These are phyloP conservation scores for Squalus acanthias DNA, from an alignment of 2,797 vertebrate genomes.

Conservation along the genomic window DNA sequence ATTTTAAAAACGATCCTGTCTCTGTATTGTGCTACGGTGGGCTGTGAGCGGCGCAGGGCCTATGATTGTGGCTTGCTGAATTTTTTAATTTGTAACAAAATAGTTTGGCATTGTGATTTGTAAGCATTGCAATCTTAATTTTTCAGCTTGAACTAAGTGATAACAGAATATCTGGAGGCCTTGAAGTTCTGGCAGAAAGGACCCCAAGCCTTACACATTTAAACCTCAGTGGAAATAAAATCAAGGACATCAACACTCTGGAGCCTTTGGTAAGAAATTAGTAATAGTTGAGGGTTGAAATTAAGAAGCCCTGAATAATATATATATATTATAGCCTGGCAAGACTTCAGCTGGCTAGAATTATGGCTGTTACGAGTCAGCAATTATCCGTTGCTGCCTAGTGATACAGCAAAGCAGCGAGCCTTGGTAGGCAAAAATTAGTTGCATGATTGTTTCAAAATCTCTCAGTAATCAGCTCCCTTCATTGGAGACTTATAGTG, in stretches of 20 bases:
- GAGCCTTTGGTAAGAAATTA: slow-evolving; percentile 55
- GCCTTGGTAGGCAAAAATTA: neutral
- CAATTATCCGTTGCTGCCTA: neutral
- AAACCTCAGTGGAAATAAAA: slow-evolving; percentile 56
- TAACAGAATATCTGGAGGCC: slow-evolving; percentile 53
- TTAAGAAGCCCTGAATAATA: neutral
- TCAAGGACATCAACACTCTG: slow-evolving; percentile 57
- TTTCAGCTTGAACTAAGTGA: slow-evolving; percentile 56
- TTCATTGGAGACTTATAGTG: neutral
- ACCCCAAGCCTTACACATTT: slow-evolving; percentile 55
- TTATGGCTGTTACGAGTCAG: neutral
- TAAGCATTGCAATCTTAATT: neutral
- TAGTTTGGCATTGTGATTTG: neutral
- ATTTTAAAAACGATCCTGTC: neutral
- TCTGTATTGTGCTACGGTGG: neutral
- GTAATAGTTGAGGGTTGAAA: neutral
- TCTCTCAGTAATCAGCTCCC: neutral
- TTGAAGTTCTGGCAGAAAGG: slow-evolving; percentile 55
- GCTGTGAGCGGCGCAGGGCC: too few species aligned
- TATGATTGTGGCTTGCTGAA: neutral
- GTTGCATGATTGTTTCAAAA: neutral
- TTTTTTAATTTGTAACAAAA: neutral
- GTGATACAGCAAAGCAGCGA: neutral
- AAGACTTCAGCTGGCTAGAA: neutral
- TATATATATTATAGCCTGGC: neutral